phyloP scores from a whole-genome alignment of 2,113 vertebrate genomes.

The Dipodomys ordii region DNA sequence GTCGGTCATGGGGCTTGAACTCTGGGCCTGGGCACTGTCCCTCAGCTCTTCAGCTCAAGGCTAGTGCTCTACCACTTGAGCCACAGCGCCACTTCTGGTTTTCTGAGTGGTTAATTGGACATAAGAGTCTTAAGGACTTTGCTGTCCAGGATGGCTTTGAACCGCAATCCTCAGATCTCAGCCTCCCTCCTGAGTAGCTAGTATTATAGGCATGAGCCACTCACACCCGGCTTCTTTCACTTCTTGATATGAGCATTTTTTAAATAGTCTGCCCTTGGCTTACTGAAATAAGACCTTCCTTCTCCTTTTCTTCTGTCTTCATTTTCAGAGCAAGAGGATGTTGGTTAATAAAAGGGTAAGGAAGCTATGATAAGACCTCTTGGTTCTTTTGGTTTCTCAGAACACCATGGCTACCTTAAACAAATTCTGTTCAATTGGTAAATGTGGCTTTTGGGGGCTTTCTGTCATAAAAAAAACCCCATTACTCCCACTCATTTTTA shows the following conservation, averaged over 20 bases:
- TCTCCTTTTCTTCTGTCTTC: background rate
- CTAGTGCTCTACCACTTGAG: too few species aligned
- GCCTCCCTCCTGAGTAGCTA: too few species aligned
- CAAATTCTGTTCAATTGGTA: constrained; percentile 38
- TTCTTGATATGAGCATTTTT: background rate
- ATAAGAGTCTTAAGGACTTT: too few species aligned
- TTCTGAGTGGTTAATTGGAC: too few species aligned
- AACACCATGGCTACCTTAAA: background rate
- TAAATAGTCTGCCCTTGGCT: background rate
- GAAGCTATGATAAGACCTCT: background rate
- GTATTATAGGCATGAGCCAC: too few species aligned
- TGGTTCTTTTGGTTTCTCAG: constrained; percentile 39
- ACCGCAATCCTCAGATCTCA: too few species aligned
- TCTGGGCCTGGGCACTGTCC: too few species aligned
- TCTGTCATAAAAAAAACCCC: background rate
- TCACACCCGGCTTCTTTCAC: background rate
- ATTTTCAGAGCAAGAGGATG: constrained; percentile 21
- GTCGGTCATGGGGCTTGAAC: too few species aligned
- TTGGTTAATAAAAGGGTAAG: background rate
- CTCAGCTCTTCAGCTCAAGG: too few species aligned
- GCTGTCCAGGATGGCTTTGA: too few species aligned
- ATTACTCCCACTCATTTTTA: background rate
- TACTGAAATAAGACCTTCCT: background rate
- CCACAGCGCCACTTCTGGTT: too few species aligned
- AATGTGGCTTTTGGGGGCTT: background rate